These are phyloP conservation scores for Calvadosia cruxmelitensis DNA, from an alignment of 30 jellyfish, hydroid and myxozoan genomes.

Conservation along the genomic window DNA sequence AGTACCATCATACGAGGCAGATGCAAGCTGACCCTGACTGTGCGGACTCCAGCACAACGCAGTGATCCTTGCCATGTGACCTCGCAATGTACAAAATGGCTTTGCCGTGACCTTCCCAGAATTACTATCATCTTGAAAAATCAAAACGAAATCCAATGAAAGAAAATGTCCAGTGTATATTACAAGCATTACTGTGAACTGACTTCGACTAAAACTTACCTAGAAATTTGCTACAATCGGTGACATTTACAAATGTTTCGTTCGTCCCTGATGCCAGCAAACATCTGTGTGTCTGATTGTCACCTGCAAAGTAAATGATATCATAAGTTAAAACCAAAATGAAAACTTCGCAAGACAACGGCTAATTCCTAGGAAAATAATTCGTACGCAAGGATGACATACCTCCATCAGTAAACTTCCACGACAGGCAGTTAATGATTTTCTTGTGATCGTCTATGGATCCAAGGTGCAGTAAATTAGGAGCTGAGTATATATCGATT, in stretches of 20 bases:
- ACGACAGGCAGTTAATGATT: conserved; percentile 65
- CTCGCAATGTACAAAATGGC: conserved; percentile 28
- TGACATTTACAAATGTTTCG: conserved; percentile 51
- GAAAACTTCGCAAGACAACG: not conserved
- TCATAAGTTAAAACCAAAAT: too few species aligned
- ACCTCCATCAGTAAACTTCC: conserved; percentile 32
- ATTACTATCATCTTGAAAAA: not conserved
- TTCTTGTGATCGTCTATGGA: conserved; percentile 55
- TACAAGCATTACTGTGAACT: too few species aligned
- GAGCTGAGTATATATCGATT: conserved; percentile 50
- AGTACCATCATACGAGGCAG: conserved; percentile 72
- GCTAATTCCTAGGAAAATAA: not conserved
- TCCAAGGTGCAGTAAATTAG: conserved; percentile 23
- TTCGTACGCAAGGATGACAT: not conserved
- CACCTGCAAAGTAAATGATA: not conserved
- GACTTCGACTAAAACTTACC: conserved; percentile 2
- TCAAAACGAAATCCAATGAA: not conserved
- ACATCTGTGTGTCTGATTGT: not conserved
- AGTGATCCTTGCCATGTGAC: conserved; percentile 63
- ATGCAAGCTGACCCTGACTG: conserved; percentile 42
- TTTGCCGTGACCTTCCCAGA: conserved; percentile 2
- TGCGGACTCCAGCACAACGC: conserved; percentile 80
- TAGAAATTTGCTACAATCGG: conserved; percentile 27
- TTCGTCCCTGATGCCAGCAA: conserved; percentile 93
- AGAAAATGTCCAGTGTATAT: too few species aligned